Percentiles rank a stretch among this genome's conserved stretches.
phyloP scores from a whole-genome alignment of 92 coral and sea anemone species.

The Palythoa caribaeorum region DNA sequence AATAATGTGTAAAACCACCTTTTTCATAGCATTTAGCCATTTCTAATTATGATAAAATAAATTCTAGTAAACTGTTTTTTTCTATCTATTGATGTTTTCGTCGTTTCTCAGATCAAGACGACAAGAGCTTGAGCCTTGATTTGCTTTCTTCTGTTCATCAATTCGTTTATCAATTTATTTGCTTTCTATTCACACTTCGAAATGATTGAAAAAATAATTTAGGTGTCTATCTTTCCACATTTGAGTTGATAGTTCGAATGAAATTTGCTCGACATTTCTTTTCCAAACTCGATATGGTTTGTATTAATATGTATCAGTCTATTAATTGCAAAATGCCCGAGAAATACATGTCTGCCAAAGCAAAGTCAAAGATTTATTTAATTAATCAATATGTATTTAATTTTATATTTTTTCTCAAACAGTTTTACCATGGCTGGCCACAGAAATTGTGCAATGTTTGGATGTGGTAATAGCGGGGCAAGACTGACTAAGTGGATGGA shows the following conservation, averaged over 20 bases:
- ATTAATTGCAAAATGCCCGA: neutral
- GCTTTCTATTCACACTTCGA: neutral
- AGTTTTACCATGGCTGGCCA: conserved; percentile 56
- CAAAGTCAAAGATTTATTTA: neutral
- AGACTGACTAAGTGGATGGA: conserved; percentile 67
- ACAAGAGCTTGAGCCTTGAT: conserved; percentile 6
- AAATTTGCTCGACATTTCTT: conserved; percentile 3
- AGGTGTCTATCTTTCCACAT: neutral
- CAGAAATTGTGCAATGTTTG: conserved; percentile 62
- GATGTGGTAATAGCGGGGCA: conserved; percentile 73
- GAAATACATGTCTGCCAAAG: neutral
- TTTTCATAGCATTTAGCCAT: neutral
- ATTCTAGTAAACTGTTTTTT: neutral
- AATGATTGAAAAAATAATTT: neutral
- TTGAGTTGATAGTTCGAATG: neutral
- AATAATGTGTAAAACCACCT: neutral
- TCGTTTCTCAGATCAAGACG: conserved; percentile 5
- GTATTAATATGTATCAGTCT: neutral
- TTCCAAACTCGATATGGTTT: neutral
- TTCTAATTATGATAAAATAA: neutral
- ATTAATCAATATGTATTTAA: neutral
- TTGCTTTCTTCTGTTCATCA: neutral
- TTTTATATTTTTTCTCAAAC: neutral
- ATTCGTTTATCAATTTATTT: neutral
- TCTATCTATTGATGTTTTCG: neutral